Evolutionary conservation across 2,797 vertebrate genomes (phyloP).

Genomic region (Emys orbicularis): DNA sequence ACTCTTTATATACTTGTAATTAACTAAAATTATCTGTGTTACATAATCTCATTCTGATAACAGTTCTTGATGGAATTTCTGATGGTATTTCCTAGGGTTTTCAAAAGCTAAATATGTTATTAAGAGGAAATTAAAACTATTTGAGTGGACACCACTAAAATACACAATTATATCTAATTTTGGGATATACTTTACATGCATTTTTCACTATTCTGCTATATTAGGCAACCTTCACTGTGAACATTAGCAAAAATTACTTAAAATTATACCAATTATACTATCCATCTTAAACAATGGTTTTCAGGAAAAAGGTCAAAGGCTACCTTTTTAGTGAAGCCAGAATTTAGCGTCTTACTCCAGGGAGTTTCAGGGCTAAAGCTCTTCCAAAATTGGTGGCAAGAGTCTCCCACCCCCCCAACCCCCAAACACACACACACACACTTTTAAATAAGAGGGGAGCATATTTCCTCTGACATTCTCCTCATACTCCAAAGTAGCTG

Average conservation of each 20-base stretch:
- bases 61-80: not conserved
- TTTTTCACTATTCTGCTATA: not conserved
- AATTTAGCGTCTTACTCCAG: not conserved
- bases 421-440: no score
- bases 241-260: not conserved
- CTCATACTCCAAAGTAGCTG: not conserved
- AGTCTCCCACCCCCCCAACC: rapidly evolving
- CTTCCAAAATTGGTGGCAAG: not conserved
- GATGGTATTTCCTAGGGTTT: not conserved
- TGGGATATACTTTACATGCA: not conserved
- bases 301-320: not conserved
- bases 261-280: not conserved
- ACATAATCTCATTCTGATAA: not conserved
- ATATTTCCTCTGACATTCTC: not conserved
- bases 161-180: not conserved
- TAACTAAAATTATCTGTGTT: not conserved
- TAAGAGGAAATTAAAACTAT: not conserved
- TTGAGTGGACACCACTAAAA: not conserved
- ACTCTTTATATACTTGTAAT: not conserved
- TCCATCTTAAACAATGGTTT: not conserved
- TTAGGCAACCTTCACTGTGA: not conserved
- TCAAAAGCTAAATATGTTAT: not conserved
- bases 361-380: not conserved
- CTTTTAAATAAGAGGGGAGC: no score
- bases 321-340: not conserved